These are phyloP conservation scores for Calameuta pallipes DNA, from an alignment of 2,888 invertebrate genomes.

Conservation along the genomic window DNA sequence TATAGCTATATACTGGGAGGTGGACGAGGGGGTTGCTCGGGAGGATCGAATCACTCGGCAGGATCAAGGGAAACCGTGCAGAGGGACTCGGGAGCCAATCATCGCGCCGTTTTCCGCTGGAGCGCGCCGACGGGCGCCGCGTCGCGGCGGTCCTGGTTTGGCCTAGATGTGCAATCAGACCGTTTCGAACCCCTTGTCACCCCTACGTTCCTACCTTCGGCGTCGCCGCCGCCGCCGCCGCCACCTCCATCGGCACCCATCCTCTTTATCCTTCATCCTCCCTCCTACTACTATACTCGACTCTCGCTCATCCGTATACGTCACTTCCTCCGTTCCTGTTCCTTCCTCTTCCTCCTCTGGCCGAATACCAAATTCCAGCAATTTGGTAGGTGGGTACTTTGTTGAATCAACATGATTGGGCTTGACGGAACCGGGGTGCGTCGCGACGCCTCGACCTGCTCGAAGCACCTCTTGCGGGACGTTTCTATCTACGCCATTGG, in stretches of 20 bases:
- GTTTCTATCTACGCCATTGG: background rate
- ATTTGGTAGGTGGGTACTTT: conserved; percentile 66
- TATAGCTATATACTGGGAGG: conserved; percentile 4
- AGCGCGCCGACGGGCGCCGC: conserved; percentile 45
- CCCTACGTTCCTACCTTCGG: conserved; percentile 23
- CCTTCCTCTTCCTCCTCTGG: conserved; percentile 52
- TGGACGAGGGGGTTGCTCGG: conserved; percentile 24
- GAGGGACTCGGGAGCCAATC: conserved; percentile 56
- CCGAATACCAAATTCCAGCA: conserved; percentile 67
- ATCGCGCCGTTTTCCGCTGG: conserved; percentile 63
- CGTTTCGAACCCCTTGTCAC: conserved; percentile 45
- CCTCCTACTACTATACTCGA: conserved; percentile 33
- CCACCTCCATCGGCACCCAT: conserved; percentile 37
- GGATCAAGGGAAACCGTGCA: conserved; percentile 40
- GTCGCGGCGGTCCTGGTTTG: conserved; percentile 62
- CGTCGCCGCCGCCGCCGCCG: conserved; percentile 7
- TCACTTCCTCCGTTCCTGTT: conserved; percentile 1
- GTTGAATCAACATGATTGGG: conserved; percentile 67
- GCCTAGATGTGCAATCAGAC: conserved; percentile 67
- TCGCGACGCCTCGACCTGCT: conserved; percentile 5
- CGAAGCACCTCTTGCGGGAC: background rate
- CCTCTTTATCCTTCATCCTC: conserved; percentile 36
- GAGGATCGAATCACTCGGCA: background rate
- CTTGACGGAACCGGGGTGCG: conserved; percentile 51
- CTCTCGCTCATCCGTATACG: conserved; percentile 22